phyloP scores from a whole-genome alignment of 2,113 vertebrate genomes.

The Takifugu flavidus region DNA sequence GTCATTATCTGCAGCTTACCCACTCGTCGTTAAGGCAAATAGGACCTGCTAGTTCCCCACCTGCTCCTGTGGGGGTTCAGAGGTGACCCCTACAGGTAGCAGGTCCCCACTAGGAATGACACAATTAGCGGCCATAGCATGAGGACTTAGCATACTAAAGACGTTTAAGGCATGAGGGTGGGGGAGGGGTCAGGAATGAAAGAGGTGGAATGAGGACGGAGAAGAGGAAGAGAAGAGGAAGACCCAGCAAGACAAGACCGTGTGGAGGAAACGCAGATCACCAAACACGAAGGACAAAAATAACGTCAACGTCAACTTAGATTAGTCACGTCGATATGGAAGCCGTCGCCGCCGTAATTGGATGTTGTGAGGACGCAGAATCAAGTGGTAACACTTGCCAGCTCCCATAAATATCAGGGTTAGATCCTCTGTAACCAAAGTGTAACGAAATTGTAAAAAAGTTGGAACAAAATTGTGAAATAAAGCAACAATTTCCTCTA shows the following conservation, averaged over 20 bases:
- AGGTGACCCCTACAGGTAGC: background rate
- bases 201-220: too few species aligned
- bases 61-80: background rate
- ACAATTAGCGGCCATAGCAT: too few species aligned
- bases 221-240: too few species aligned
- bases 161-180: too few species aligned
- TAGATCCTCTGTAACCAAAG: background rate
- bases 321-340: background rate
- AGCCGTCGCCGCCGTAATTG: background rate
- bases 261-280: too few species aligned
- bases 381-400: background rate
- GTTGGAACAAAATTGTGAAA: background rate
- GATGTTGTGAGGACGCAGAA: background rate
- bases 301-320: too few species aligned
- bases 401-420: background rate
- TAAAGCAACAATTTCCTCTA: background rate
- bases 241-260: too few species aligned
- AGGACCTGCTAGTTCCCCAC: too few species aligned
- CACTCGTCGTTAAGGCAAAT: slow-evolving; percentile 16
- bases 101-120: background rate
- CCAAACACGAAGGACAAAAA: too few species aligned
- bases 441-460: background rate
- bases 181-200: too few species aligned
- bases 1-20: background rate
- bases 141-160: too few species aligned